A percentile compares a stretch with the other conserved stretches of the same genome.
phyloP scores from a whole-genome alignment of 2,888 invertebrate genomes.

The Clusia tigrina region DNA sequence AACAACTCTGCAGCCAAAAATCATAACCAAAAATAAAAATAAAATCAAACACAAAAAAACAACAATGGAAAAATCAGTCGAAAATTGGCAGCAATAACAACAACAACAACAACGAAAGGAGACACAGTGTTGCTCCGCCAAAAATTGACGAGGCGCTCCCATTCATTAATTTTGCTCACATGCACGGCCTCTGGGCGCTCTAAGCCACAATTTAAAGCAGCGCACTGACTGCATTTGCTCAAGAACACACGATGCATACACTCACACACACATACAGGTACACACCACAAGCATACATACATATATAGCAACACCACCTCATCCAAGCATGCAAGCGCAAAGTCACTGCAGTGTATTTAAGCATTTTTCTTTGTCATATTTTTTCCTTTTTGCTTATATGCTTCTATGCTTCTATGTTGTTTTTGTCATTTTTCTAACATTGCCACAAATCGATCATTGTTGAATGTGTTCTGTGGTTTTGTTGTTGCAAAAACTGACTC shows the following conservation, averaged over 20 bases:
- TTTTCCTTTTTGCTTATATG: not conserved
- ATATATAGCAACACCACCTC: no score
- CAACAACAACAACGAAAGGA: not conserved
- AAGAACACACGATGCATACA: not conserved
- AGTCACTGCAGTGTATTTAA: not conserved
- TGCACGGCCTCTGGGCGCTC: conserved; percentile 32
- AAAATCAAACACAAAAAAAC: not conserved
- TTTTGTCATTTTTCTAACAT: not conserved
- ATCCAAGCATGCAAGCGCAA: not conserved
- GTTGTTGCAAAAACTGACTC: not conserved
- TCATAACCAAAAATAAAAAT: not conserved
- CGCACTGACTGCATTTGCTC: not conserved
- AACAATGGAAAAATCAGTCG: not conserved
- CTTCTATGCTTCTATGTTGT: not conserved
- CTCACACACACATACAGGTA: no score
- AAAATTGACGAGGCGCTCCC: conserved; percentile 43
- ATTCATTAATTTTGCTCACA: conserved; percentile 44
- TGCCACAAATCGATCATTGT: not conserved
- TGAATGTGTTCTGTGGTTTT: no score
- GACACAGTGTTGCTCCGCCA: not conserved
- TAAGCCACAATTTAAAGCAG: not conserved
- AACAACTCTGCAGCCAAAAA: no score
- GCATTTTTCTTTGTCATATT: not conserved
- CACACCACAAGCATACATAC: no score
- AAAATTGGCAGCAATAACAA: not conserved